phyloP scores from a whole-genome alignment of 2,113 vertebrate species.

The Seriola quinqueradiata region DNA sequence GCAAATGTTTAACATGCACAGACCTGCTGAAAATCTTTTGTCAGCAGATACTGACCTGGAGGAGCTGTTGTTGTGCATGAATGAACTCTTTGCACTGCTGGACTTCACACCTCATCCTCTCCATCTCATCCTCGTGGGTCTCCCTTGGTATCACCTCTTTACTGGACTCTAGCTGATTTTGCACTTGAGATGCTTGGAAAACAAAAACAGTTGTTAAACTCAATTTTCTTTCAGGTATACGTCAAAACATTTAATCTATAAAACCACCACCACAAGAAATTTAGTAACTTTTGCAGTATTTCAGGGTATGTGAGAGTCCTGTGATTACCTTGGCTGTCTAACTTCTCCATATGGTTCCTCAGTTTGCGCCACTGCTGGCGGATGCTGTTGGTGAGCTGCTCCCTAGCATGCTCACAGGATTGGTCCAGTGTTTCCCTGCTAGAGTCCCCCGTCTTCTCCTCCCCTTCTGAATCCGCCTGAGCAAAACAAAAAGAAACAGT shows the following conservation, averaged over 20 bases:
- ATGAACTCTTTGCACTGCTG: conserved; percentile 97
- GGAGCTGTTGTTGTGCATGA: conserved; percentile 93
- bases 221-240: background rate
- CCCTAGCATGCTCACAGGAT: conserved; percentile 92
- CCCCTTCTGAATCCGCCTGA: conserved; percentile 88
- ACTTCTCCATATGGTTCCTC: conserved; percentile 93
- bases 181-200: conserved; percentile 87
- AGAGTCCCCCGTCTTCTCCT: conserved; percentile 87
- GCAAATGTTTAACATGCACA: background rate
- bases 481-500: conserved; percentile 3
- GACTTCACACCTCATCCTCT: conserved; percentile 91
- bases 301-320: background rate
- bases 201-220: conserved; percentile 8
- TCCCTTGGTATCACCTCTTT: conserved; percentile 90
- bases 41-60: conserved; percentile 86
- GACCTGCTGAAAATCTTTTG: background rate
- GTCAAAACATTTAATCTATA: background rate
- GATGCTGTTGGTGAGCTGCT: conserved; percentile 97
- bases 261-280: background rate
- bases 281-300: background rate
- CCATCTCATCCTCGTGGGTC: conserved; percentile 92
- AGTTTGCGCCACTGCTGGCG: conserved; percentile 96
- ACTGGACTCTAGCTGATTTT: conserved; percentile 80
- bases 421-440: conserved; percentile 92
- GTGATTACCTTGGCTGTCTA: conserved; percentile 92